Percentiles rank a stretch among this genome's conserved stretches.
Evolutionary conservation across 2,888 invertebrate species (phyloP).

Genomic region (Nudaria mundana): DNA sequence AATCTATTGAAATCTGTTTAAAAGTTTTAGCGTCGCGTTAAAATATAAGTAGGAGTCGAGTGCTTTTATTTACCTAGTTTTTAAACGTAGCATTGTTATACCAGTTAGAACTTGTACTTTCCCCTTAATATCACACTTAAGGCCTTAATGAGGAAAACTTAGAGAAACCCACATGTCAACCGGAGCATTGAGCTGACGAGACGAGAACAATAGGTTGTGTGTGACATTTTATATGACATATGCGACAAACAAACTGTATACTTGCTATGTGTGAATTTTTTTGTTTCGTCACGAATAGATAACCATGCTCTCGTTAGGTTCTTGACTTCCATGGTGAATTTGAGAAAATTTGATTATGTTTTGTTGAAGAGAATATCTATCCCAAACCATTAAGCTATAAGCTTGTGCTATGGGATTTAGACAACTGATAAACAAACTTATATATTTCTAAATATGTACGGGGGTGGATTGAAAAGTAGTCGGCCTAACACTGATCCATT

Average conservation of each 20-base stretch:
- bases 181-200: conserved; percentile 32
- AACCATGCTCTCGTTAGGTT: neutral
- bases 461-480: no score
- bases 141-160: conserved; percentile 7
- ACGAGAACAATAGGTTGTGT: conserved; percentile 20
- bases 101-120: conserved; percentile 6
- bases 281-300: conserved; percentile 8
- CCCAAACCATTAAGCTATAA: no score
- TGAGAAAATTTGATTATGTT: neutral
- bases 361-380: no score
- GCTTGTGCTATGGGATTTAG: no score
- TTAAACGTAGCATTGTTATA: no score
- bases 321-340: neutral
- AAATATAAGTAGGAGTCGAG: no score
- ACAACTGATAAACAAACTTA: no score
- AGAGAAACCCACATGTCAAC: conserved; percentile 31
- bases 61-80: no score
- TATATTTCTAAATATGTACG: no score
- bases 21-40: no score
- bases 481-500: no score
- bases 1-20: no score
- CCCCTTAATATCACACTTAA: conserved; percentile 20
- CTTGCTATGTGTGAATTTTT: conserved; percentile 7
- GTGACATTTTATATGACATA: conserved; percentile 13
- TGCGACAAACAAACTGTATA: conserved; percentile 9